A percentile compares a stretch with the other conserved stretches of the same genome.
These are phyloP conservation scores for Anser cygnoides DNA, from an alignment of 2,113 vertebrate genomes.

Conservation along the genomic window DNA sequence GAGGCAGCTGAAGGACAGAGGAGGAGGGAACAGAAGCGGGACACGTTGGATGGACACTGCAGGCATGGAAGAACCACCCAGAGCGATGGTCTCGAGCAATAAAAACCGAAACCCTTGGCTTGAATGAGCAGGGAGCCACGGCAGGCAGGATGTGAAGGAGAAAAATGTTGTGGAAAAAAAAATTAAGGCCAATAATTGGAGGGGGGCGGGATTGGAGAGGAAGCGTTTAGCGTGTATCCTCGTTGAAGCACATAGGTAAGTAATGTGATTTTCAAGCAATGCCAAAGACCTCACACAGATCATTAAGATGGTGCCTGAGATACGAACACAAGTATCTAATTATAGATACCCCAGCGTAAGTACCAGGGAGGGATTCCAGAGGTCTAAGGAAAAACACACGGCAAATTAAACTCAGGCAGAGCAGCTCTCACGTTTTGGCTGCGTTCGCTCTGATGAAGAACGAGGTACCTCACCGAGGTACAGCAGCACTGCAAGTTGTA, in stretches of 20 bases:
- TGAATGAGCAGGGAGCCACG: background rate
- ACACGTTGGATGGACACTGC: fast-evolving
- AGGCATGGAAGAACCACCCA: background rate
- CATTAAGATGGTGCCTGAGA: conserved; percentile 68
- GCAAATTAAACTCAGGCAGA: background rate
- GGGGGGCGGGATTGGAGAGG: background rate
- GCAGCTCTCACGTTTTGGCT: background rate
- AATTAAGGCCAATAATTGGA: background rate
- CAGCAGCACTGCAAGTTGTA: background rate
- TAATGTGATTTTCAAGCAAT: conserved; percentile 53
- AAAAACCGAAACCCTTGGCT: background rate
- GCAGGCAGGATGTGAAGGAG: conserved; percentile 3
- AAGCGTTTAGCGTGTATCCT: background rate
- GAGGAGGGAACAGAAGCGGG: background rate
- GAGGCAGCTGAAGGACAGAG: background rate
- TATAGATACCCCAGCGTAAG: conserved; percentile 33
- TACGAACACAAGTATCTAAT: conserved; percentile 46
- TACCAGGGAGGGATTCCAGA: background rate
- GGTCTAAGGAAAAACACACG: background rate
- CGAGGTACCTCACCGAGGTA: background rate
- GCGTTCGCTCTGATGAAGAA: background rate
- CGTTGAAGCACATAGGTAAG: conserved; percentile 11
- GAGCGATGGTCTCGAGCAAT: background rate
- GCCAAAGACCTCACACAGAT: conserved; percentile 67
- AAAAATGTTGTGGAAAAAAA: background rate